Percentiles rank a stretch among this genome's conserved stretches.
These are phyloP conservation scores for Metopia argyrocephala DNA, from an alignment of 2,888 invertebrate species.

Conservation along the genomic window DNA sequence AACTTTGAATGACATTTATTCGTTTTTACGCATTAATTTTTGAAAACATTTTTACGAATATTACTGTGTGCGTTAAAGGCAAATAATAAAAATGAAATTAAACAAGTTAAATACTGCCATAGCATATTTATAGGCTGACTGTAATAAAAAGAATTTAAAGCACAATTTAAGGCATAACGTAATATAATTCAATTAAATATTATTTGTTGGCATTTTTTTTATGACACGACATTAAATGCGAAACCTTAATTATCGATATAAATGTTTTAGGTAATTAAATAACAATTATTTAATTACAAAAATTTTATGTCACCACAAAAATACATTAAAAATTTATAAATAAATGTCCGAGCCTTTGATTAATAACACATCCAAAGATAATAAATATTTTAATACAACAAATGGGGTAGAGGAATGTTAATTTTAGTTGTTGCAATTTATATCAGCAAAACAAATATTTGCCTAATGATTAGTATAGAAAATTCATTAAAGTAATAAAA, in stretches of 20 bases:
- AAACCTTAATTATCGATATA: conserved; percentile 52
- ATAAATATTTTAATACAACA: neutral
- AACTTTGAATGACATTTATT: conserved; percentile 54
- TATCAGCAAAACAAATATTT: neutral
- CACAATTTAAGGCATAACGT: conserved; percentile 42
- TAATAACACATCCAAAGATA: neutral
- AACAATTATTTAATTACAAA: conserved; percentile 52
- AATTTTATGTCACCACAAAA: conserved; percentile 23
- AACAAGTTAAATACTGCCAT: conserved; percentile 35
- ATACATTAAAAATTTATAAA: neutral
- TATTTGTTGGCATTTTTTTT: conserved; percentile 34
- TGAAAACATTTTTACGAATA: neutral
- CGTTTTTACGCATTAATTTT: conserved; percentile 53
- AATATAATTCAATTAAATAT: conserved; percentile 56
- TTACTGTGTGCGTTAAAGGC: neutral
- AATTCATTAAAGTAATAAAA: neutral
- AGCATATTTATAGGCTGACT: conserved; percentile 61
- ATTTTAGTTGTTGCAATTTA: too few relatives aligned
- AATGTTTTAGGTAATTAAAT: conserved; percentile 50
- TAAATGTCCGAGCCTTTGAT: neutral
- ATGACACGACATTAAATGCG: conserved; percentile 31
- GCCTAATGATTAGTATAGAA: neutral
- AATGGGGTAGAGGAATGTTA: neutral
- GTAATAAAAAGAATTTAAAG: conserved; percentile 13
- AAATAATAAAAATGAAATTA: neutral